phyloP scores from a whole-genome alignment of 2,888 invertebrate genomes.

The Nemurella pictetii region DNA sequence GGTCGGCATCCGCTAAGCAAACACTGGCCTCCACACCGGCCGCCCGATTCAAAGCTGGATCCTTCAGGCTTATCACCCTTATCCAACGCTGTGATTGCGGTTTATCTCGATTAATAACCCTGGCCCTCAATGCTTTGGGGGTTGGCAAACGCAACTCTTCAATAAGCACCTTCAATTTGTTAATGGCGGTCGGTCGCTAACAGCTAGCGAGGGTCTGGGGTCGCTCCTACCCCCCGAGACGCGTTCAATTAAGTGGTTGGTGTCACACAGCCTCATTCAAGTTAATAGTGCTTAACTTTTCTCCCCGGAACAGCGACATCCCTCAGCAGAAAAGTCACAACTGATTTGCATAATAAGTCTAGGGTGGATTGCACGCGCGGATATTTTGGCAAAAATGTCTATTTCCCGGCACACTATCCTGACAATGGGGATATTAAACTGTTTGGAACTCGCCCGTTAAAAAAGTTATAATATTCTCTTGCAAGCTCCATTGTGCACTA shows the following conservation, averaged over 20 bases:
- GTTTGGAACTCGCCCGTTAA: background rate
- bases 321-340: background rate
- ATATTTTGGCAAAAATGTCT: background rate
- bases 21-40: background rate
- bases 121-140: background rate
- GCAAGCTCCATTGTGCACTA: background rate
- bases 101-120: background rate
- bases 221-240: background rate
- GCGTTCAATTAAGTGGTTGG: conserved; percentile 7
- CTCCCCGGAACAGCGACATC: background rate
- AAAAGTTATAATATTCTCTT: background rate
- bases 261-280: background rate
- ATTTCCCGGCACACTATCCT: background rate
- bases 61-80: background rate
- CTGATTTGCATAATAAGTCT: background rate
- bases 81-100: background rate
- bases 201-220: background rate
- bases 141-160: background rate
- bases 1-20: background rate
- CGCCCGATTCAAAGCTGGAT: background rate
- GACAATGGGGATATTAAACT: background rate
- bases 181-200: background rate
- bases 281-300: background rate
- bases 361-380: background rate
- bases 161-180: background rate